Percentiles rank a stretch among this genome's conserved stretches.
These are phyloP conservation scores for Hippocampus kuda DNA, from an alignment of 2,797 vertebrate genomes.

Conservation along the genomic window DNA sequence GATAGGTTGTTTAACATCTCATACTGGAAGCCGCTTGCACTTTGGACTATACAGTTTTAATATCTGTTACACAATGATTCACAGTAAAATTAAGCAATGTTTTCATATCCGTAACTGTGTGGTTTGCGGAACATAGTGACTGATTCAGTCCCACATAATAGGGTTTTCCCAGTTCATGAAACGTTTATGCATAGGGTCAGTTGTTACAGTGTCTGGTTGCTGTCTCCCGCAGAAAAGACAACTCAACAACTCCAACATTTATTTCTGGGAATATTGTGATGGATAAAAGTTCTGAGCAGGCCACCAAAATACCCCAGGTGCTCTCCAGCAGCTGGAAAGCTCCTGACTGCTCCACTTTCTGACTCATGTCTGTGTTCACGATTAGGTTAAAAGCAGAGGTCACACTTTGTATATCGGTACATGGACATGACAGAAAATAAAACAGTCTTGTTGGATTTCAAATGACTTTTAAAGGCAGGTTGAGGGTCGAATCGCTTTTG, in stretches of 20 bases:
- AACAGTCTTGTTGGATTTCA: not conserved
- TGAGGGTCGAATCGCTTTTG: not conserved
- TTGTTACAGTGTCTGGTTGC: slow-evolving; percentile 6
- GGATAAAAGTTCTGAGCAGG: not conserved
- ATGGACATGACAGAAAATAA: not conserved
- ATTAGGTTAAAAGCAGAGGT: not conserved
- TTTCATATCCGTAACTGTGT: slow-evolving; percentile 3
- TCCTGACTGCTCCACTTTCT: slow-evolving; percentile 2
- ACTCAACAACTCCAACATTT: not conserved
- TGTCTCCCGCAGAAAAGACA: not conserved
- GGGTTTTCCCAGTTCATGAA: slow-evolving; percentile 5
- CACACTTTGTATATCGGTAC: not conserved
- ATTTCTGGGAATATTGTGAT: slow-evolving; percentile 4
- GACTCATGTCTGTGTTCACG: not conserved
- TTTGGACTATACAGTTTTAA: not conserved
- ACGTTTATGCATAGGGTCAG: not conserved
- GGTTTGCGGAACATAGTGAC: not conserved
- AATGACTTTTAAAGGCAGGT: not conserved
- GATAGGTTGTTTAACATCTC: not conserved
- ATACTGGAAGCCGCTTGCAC: not conserved
- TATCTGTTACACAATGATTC: not conserved
- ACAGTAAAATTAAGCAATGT: not conserved
- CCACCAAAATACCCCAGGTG: not conserved
- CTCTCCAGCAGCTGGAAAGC: slow-evolving; percentile 1
- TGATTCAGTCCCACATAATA: not conserved